These are phyloP conservation scores for Montipora efflorescens DNA, from an alignment of 64 coral and sea anemone genomes.

Conservation along the genomic window DNA sequence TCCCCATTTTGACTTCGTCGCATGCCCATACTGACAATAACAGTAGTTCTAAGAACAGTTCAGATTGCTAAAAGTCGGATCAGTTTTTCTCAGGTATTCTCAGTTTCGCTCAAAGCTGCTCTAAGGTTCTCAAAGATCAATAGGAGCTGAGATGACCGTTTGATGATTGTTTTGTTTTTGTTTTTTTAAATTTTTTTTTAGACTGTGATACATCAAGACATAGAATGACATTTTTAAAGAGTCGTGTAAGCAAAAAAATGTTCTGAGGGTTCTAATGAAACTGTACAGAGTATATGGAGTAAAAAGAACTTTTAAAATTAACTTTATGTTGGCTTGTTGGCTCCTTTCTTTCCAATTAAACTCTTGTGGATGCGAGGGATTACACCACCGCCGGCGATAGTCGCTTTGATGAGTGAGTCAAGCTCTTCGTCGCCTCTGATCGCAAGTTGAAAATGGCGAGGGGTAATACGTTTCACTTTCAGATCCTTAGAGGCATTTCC, in stretches of 20 bases:
- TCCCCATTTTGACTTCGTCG: too few relatives aligned
- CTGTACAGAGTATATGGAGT: conserved; percentile 59
- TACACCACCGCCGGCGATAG: conserved; percentile 99
- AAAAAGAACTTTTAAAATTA: conserved; percentile 57
- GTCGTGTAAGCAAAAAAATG: conserved; percentile 26
- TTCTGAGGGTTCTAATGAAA: conserved; percentile 45
- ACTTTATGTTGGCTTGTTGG: conserved; percentile 96
- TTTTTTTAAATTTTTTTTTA: too few relatives aligned
- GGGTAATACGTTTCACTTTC: conserved; percentile 99
- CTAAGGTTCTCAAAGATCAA: too few relatives aligned
- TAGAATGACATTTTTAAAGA: conserved; percentile 2
- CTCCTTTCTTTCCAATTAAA: conserved; percentile 99
- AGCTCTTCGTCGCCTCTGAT: conserved; percentile 99
- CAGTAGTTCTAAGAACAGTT: too few relatives aligned
- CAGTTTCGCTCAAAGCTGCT: too few relatives aligned
- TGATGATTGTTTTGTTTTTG: too few relatives aligned
- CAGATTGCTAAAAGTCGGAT: too few relatives aligned
- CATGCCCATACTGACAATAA: too few relatives aligned
- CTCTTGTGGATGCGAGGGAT: conserved; percentile 99
- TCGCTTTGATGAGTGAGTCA: conserved; percentile 99
- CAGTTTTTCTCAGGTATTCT: too few relatives aligned
- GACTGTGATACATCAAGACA: neutral
- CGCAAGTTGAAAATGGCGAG: conserved; percentile 98
- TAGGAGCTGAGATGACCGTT: too few relatives aligned
- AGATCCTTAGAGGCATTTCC: conserved; percentile 99